phyloP scores from a whole-genome alignment of 2,888 invertebrate species.

The Lithodes maja region DNA sequence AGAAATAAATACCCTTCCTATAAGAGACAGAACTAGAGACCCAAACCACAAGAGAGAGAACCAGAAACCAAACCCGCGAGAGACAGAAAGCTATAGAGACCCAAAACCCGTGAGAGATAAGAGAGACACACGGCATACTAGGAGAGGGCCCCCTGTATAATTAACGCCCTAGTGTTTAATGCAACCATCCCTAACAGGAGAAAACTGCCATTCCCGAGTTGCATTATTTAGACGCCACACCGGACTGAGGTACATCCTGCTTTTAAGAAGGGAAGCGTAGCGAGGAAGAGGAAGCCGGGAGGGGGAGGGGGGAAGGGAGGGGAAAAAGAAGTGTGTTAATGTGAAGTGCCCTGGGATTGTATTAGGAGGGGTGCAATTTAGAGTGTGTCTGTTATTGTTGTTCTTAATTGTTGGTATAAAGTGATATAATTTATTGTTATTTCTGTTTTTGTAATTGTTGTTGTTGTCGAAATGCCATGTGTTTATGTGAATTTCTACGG shows the following conservation, averaged over 20 bases:
- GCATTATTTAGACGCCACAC: neutral
- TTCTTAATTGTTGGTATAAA: no score
- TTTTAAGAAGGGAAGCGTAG: neutral
- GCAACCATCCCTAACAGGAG: neutral
- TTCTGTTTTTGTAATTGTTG: no score
- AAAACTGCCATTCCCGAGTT: neutral
- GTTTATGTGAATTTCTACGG: no score
- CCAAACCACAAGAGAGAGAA: no score
- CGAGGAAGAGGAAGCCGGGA: neutral
- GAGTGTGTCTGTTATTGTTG: neutral
- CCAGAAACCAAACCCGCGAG: neutral
- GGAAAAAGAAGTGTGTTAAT: conserved; percentile 1
- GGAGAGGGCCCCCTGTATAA: neutral
- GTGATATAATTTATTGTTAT: no score
- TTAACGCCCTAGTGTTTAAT: neutral
- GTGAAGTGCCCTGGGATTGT: neutral
- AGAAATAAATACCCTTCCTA: no score
- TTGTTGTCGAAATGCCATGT: no score
- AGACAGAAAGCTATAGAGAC: neutral
- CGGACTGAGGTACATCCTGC: neutral
- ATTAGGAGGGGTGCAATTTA: neutral
- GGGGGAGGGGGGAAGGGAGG: neutral
- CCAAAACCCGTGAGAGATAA: neutral
- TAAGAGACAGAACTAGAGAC: no score
- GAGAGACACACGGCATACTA: neutral